A percentile compares a stretch with the other conserved stretches of the same genome.
Conservation (phyloP, 1,140 invertebrate genomes). For the Drosophila kikkawai region DNA sequence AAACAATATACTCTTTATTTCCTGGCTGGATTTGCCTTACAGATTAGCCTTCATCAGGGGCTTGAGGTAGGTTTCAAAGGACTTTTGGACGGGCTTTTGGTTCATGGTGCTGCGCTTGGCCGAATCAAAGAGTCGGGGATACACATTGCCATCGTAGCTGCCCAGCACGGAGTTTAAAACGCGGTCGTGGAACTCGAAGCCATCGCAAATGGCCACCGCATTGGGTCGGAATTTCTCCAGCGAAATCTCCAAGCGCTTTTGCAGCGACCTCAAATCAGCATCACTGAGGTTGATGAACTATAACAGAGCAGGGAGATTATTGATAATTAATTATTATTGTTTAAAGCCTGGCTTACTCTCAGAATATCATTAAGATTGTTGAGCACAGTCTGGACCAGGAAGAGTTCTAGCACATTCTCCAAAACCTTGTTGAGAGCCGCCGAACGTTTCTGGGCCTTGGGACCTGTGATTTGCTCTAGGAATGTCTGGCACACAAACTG, state of each 20-base stretch:
- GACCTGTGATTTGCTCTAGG: conserved; percentile 86
- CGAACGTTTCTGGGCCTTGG: conserved; percentile 81
- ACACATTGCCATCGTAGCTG: conserved; percentile 96
- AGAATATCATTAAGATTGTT: conserved; percentile 91
- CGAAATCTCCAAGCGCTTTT: conserved; percentile 89
- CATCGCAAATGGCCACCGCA: conserved; percentile 95
- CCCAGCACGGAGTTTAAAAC: conserved; percentile 93
- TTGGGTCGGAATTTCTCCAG: conserved; percentile 92
- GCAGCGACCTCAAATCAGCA: conserved; percentile 88
- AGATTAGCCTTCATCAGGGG: conserved; percentile 91
- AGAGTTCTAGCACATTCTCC: conserved; percentile 90
- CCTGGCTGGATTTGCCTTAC: conserved; percentile 69
- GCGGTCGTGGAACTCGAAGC: conserved; percentile 95
- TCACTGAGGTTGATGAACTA: conserved; percentile 89
- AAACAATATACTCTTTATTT: conserved; percentile 16
- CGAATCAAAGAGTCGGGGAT: conserved; percentile 93
- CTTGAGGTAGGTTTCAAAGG: conserved; percentile 91
- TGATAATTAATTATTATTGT: no score
- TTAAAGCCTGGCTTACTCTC: conserved; percentile 86
- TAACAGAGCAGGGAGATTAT: conserved; percentile 13
- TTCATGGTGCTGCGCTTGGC: conserved; percentile 95
- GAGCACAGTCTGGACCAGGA: conserved; percentile 91
- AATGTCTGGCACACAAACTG: conserved; percentile 89
- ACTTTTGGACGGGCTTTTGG: conserved; percentile 91
- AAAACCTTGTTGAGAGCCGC: conserved; percentile 87